Base-by-base conservation (phyloP, 2,113 vertebrate species). In the Gobiocypris rarus region DNA sequence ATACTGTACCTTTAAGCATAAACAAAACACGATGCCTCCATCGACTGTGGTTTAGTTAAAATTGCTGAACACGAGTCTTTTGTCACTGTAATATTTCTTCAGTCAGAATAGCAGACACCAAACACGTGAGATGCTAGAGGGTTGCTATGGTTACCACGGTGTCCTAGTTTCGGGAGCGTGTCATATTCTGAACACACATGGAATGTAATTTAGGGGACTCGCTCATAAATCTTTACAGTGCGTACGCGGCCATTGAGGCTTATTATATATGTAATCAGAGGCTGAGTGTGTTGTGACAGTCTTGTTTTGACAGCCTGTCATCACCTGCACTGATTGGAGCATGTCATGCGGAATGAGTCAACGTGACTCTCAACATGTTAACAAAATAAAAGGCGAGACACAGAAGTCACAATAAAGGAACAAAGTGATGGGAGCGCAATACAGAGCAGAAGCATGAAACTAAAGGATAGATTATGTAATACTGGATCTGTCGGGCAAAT, bases 401-500 rank as follows among this genome's bases (percentile, higher is more conserved):
- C 22, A 59, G 52, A 77, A 77, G 69, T 41, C 22, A 73, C n/a
- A 45, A 73, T 45, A n/a, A 73, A 45, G 41, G 41, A 73, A 45
- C 41, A 73, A 24, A 73, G 69, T 73, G 69, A 73, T n/a, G 26
- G 38, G 69, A 73, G 69, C 14, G 41, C 5, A 45, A 45, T 22
- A 41, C 48, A 43, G 41, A 54, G 31, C 54, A n/a, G 43, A 24
- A 24, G 1, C 10, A 71, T 31, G 14, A 41, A 54, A 54, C 7
- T 24, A 61, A 78, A 61, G 6, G 4, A 28, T 10, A 41, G 5
- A n/a, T 77, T 34, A 61, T 78, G 75, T 78, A 78, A 78, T 61
- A 41, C 31, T 9, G 34, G 5, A 14, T 56, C 17, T 76, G 74
- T 9, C 22, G 9, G 69, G 5, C 22, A 58, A 22, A 56, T 31